phyloP scores from a whole-genome alignment of 2,797 vertebrate genomes.

The Neosilurus mollespiculum region DNA sequence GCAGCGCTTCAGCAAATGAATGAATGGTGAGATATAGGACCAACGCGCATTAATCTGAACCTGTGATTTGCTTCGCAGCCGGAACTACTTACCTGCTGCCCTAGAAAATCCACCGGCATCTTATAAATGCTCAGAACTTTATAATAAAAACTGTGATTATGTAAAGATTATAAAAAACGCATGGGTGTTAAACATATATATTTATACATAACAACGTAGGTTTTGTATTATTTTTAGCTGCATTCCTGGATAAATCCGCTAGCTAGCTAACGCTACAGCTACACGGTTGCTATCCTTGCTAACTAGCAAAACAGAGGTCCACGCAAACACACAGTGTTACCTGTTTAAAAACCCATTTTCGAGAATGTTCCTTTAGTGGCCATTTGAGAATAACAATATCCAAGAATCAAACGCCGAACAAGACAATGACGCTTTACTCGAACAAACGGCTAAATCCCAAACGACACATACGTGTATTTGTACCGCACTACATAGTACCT shows the following conservation, averaged over 20 bases:
- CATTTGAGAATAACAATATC: background rate
- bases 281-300: background rate
- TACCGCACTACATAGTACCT: background rate
- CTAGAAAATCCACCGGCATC: too few relatives aligned
- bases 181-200: too few relatives aligned
- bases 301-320: background rate
- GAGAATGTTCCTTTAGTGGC: background rate
- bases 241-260: background rate
- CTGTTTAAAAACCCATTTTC: background rate
- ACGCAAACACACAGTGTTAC: background rate
- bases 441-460: background rate
- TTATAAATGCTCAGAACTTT: too few relatives aligned
- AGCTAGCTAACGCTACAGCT: background rate
- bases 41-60: background rate
- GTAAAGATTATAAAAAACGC: too few relatives aligned
- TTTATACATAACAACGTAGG: too few relatives aligned
- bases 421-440: background rate
- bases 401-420: background rate
- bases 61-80: too few relatives aligned
- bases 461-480: background rate
- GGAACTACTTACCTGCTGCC: background rate
- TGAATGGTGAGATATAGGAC: too few relatives aligned
- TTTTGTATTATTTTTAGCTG: background rate
- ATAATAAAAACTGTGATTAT: too few relatives aligned
- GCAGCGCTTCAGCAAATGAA: too few relatives aligned